Percentiles rank a stretch among this genome's conserved stretches.
phyloP scores from a whole-genome alignment of 2,113 vertebrate genomes.

The Phalacrocorax pelagicus region DNA sequence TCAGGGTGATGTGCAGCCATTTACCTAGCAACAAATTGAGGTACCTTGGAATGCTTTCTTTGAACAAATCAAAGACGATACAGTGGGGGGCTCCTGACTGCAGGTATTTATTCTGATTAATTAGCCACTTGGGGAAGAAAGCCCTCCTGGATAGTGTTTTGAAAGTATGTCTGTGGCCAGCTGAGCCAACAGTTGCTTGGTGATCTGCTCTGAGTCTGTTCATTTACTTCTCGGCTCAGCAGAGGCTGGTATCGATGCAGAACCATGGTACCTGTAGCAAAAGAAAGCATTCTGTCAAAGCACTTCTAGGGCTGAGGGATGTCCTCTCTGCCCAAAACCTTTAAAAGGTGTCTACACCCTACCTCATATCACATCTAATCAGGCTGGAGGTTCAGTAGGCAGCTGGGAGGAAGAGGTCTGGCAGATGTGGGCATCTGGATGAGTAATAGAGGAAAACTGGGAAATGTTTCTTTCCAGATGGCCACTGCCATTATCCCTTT shows the following conservation, averaged over 20 bases:
- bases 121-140: slow-evolving; percentile 39
- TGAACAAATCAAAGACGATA: neutral
- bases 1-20: neutral
- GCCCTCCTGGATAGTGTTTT: neutral
- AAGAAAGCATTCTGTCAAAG: neutral
- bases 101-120: slow-evolving; percentile 58
- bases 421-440: neutral
- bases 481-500: neutral
- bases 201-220: neutral
- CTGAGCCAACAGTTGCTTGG: neutral
- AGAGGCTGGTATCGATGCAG: neutral
- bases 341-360: neutral
- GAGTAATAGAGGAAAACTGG: neutral
- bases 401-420: neutral
- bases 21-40: slow-evolving; percentile 29
- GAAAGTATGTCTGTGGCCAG: neutral
- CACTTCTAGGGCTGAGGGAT: neutral
- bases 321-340: neutral
- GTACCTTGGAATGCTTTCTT: neutral
- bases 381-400: neutral
- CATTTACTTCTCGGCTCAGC: neutral
- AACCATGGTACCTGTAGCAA: neutral
- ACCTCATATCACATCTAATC: neutral
- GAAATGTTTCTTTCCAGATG: neutral
- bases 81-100: neutral